Evolutionary conservation across 2,113 vertebrate species (phyloP).

Genomic region (human (Homo sapiens)): DNA sequence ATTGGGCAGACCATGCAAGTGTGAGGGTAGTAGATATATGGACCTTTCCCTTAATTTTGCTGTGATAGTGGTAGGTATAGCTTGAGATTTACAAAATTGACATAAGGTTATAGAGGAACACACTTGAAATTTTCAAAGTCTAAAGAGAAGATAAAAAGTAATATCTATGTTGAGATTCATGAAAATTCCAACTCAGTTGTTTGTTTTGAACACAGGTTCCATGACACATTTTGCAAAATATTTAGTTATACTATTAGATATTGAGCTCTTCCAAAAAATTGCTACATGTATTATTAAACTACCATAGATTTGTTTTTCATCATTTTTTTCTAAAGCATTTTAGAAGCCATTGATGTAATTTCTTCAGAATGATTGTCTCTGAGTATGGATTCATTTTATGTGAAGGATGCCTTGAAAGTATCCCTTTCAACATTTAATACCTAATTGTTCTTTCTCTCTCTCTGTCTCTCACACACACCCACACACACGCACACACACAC

Average conservation of each 20-base stretch:
- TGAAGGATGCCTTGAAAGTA: not conserved
- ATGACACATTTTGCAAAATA: not conserved
- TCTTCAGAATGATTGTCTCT: not conserved
- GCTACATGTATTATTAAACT: not conserved
- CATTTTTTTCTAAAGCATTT: not conserved
- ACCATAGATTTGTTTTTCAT: not conserved
- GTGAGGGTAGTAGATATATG: not conserved
- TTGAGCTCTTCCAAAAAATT: not conserved
- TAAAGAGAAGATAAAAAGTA: not conserved
- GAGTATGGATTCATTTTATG: not conserved
- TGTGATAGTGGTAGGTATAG: not conserved
- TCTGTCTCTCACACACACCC: too few species aligned
- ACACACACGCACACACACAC: too few species aligned
- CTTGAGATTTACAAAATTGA: not conserved
- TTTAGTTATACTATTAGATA: not conserved
- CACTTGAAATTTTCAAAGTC: not conserved
- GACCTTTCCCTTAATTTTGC: not conserved
- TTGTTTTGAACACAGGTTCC: not conserved
- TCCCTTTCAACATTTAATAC: not conserved
- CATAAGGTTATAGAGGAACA: not conserved
- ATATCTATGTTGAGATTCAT: not conserved
- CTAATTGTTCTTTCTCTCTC: not conserved
- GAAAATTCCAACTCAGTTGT: not conserved
- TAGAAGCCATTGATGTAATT: not conserved
- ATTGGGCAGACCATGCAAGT: not conserved